Base-by-base conservation (phyloP, 2,888 invertebrate species). In the Timandra comae region DNA sequence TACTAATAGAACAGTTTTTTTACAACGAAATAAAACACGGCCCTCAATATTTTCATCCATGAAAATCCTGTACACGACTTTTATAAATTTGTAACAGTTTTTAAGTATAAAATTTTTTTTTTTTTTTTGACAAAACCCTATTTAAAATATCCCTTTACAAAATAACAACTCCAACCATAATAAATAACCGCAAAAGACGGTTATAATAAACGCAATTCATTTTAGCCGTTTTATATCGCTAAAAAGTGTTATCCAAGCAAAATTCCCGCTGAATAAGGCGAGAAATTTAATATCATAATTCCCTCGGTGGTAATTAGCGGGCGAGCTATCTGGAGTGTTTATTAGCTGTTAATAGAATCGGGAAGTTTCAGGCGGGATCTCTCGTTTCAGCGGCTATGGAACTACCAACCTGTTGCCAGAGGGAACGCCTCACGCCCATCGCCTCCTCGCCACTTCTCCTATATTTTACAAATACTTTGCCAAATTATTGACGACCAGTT, bases 341-440 rank as follows among this genome's bases (percentile, higher is more conserved):
- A 76, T 74, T 73, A 78, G 56, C 65, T 59, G 71, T 73, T 77
- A 75, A 79, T 72, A 69, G 68, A 78, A 76, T 70, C 55, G 65
- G 56, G 49, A 54, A 61, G 56, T 56, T 62, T 58, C 72, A 64
- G 70, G 68, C 65, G 74, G 62, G 49, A 47, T 44, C 49, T 49
- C 54, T 30, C 41, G 52, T 40, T 52, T 48, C 59, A 52, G 42
- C 57, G 35, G 4, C 16, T 3, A 16, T 6, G 16, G 38, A 40
- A 35, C 33, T 38, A 33, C 38, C 81, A 76, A 84, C 84, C 84
- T 84, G 84, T 84, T 85, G 84, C 81, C 76, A 75, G 38, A 74
- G 80, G 81, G 62, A 72, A 73, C 84, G 84, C 84, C 84, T 84
- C 81, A 77, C 84, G 84, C 84, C 82, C 82, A 74, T 80, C 73